These are phyloP conservation scores for Poeciliopsis presidionis DNA, from an alignment of 2,797 vertebrate species.

Conservation along the genomic window DNA sequence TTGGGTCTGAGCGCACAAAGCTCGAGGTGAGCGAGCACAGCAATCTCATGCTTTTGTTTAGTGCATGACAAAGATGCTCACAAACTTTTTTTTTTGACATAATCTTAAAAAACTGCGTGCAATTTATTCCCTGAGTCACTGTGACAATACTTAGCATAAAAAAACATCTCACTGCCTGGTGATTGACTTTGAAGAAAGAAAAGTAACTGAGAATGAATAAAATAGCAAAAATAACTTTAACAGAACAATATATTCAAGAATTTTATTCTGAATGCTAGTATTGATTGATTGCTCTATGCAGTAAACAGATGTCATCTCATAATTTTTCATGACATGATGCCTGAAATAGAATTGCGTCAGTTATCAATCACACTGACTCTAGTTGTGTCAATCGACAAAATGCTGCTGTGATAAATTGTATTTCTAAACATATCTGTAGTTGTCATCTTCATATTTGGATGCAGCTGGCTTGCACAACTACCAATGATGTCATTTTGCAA, in stretches of 20 bases:
- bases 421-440: constrained; percentile 44
- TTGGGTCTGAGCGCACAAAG: constrained; percentile 59
- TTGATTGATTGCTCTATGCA: constrained; percentile 14
- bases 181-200: constrained; percentile 14
- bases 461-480: constrained; percentile 25
- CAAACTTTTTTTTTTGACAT: constrained; percentile 54
- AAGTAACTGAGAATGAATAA: constrained; percentile 7
- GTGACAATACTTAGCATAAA: constrained; percentile 11
- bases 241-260: constrained; percentile 1
- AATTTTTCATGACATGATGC: constrained; percentile 17
- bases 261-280: constrained; percentile 24
- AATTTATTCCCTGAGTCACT: constrained; percentile 43
- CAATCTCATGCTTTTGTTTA: constrained; percentile 77
- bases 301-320: constrained; percentile 32
- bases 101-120: constrained; percentile 26
- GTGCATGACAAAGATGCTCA: constrained; percentile 60
- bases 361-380: constrained; percentile 70
- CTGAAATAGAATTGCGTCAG: constrained; percentile 49
- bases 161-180: constrained; percentile 16
- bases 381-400: constrained; percentile 47
- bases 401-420: constrained; percentile 47
- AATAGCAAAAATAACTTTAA: constrained; percentile 13
- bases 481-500: constrained; percentile 7
- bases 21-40: constrained; percentile 63
- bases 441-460: constrained; percentile 44